Base-by-base conservation (phyloP, 2,797 vertebrate species). In the Chrosomus eos region DNA sequence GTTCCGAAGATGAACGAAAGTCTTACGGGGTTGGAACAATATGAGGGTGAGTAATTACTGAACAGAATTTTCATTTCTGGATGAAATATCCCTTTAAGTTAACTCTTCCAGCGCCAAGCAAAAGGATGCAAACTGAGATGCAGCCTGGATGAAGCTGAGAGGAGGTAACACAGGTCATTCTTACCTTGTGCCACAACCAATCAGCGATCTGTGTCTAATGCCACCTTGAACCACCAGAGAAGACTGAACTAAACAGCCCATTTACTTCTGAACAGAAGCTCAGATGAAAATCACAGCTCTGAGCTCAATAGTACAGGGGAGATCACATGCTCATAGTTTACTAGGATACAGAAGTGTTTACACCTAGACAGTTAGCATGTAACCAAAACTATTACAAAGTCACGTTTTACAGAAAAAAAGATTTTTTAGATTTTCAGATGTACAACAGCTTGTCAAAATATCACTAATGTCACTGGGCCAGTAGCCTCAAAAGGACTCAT, bases 191-290 rank as follows among this genome's bases (percentile, higher is more conserved):
- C 80, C 45, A 55, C 53, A 82, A 68, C 73, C 87, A 84, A 81
- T 89, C 76, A 81, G 66, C 70, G 84, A 86, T 84, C 87, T 85
- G 43, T n/a, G 51, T 48, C 75, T 89, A 88, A 87, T 81, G 81
- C 75, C 60, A 81, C 66, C 58, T n/a, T 8, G 23, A 75, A 83
- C 66, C 62, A 70, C 80, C 43, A 60, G 80, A 28, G 48, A 68
- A 71, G 33, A 64, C 80, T 10, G 10, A 53, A 60, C 66, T 23
- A 48, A 86, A 83, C 40, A 48, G n/a, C 48, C 76, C 62, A 45
- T 87, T 83, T 80, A 66, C 78, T 31, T 66, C 76, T 23, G 76
- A 87, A 70, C 38, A 26, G 72, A 72, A 71, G 60, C 74, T 75
- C 43, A 51, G 21, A 74, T 78, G 31, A 51, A 78, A 60, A 79